A percentile compares a stretch with the other conserved stretches of the same genome.
Evolutionary conservation across 1,140 invertebrate species (phyloP).

Genomic region (Orius insidiosus): DNA sequence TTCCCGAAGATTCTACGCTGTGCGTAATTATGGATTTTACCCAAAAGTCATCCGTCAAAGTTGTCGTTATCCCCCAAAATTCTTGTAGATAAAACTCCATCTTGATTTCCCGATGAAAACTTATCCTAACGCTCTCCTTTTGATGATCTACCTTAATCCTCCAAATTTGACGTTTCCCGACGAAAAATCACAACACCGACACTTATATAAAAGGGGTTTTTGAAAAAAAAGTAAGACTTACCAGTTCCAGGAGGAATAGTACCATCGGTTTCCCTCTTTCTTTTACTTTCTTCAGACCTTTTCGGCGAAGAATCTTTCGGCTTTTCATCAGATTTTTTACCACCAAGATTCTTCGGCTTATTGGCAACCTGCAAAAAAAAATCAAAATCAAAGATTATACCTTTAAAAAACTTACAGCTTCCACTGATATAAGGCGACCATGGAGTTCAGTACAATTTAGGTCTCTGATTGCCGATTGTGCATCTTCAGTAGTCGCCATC

Average conservation of each 20-base stretch:
- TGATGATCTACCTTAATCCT: no score
- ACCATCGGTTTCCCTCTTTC: constrained; percentile 1
- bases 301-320: background rate
- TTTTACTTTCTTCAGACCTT: background rate
- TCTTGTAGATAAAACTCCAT: no score
- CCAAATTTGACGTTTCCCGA: no score
- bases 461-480: constrained; percentile 73
- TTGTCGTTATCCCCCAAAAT: no score
- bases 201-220: no score
- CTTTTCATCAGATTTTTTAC: constrained; percentile 9
- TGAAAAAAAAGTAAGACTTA: background rate
- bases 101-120: no score
- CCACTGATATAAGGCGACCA: constrained; percentile 82
- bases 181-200: no score
- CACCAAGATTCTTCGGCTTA: background rate
- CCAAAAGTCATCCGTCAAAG: no score
- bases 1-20: no score
- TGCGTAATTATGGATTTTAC: no score
- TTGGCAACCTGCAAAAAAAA: constrained; percentile 1
- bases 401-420: constrained; percentile 53
- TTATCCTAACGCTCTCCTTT: no score
- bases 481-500: constrained; percentile 76
- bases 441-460: constrained; percentile 79
- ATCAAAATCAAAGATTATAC: constrained; percentile 6
- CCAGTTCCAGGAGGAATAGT: constrained; percentile 2